These are phyloP conservation scores for Ploceus nigricollis DNA, from an alignment of 2,113 vertebrate genomes.

Conservation along the genomic window DNA sequence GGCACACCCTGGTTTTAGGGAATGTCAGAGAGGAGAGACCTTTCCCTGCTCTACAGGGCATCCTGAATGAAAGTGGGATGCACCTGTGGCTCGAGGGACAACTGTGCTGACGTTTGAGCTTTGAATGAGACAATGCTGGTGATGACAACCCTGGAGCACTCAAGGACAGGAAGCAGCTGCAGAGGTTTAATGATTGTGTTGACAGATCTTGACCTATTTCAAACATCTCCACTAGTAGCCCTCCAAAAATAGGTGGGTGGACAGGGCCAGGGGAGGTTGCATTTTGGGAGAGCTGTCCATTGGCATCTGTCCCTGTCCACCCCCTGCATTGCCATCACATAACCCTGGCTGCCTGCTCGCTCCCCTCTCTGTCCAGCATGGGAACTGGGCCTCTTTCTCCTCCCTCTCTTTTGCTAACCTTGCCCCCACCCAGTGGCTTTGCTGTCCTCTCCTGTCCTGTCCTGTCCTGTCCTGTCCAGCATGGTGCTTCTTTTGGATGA, in stretches of 20 bases:
- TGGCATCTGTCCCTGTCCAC: not conserved
- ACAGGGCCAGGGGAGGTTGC: not conserved
- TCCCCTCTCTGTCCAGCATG: not conserved
- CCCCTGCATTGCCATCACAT: conserved; percentile 16
- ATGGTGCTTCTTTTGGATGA: conserved; percentile 62
- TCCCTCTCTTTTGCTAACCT: not conserved
- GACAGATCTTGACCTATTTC: not conserved
- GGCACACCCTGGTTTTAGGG: not conserved
- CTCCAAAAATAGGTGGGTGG: conserved; percentile 6
- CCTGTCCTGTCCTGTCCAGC: not conserved
- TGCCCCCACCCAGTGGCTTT: not conserved
- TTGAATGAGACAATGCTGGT: not conserved
- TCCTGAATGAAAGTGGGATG: not conserved
- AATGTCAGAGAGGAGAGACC: not conserved
- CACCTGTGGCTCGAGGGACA: not conserved
- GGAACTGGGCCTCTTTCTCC: not conserved
- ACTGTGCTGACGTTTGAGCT: not conserved
- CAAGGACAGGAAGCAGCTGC: conserved; percentile 35
- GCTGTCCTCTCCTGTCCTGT: conserved; percentile 24
- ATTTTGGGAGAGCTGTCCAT: not conserved
- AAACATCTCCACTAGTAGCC: not conserved
- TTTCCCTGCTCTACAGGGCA: not conserved
- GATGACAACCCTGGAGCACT: not conserved
- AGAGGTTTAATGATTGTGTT: not conserved
- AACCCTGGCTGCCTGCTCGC: not conserved